Base-by-base conservation (phyloP, 1,140 invertebrate species). In the Formica exsecta region DNA sequence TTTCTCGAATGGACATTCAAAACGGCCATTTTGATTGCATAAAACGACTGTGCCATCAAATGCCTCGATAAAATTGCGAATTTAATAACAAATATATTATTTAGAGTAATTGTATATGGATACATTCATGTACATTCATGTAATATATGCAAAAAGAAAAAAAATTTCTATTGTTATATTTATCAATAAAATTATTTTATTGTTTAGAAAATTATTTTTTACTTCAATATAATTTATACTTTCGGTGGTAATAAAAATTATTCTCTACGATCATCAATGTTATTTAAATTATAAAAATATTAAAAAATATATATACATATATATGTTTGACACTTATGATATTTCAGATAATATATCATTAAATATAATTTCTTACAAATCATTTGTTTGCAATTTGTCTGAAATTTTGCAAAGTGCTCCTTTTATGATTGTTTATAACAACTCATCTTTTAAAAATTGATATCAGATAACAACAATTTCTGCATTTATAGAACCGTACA, bases 1-100 rank as follows among this genome's bases (percentile, higher is more conserved):
- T n/a, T 38, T n/a, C n/a, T 11, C 62, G 29, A 36, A 22, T 36
- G 8, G n/a, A 66, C 44, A 68, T 54, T 68, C 29, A 25, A 66
- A 36, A 54, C 22, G 44, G 36, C 36, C 41, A 61, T 19, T 48
- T 44, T 11, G 7, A 73, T 48, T 74, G 79, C 54, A 83, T 68
- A 29, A n/a, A 66, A n/a, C 22, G 9, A 68, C 25, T 70, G 57
- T 44, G n/a, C 2, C 9, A 54, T 66, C 32, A 19, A 9, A 54
- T 0, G 22, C 9, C 13, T 4, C 8, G 29, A 57, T 16, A 25
- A 79, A 79, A 79, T 36, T 29, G 13, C 5, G 38, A 5, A 38
- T 65, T 44, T 48, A 9, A 7, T 65, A 25, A 16, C 36, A 65
- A 74, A 32, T 16, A 9, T 64, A n/a, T 44, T 2, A 32, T 32